Evolutionary conservation across 2,797 vertebrate genomes (phyloP).

Genomic region (Allobates femoralis): DNA sequence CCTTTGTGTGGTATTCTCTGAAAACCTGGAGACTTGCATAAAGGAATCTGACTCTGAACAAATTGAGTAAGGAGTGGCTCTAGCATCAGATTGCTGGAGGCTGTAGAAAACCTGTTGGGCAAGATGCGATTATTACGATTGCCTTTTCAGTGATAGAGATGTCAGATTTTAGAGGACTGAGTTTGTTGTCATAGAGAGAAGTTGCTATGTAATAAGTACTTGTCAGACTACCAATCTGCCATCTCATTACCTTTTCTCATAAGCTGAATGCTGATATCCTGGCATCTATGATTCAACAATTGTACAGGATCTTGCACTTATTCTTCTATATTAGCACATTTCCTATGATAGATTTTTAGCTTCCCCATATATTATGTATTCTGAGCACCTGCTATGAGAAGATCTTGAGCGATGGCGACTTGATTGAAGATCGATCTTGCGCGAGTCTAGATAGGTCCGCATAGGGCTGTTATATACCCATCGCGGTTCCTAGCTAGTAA

Average conservation of each 20-base stretch:
- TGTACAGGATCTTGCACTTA: background rate
- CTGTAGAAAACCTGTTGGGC: slow-evolving; percentile 43
- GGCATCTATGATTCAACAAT: background rate
- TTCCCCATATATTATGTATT: no score
- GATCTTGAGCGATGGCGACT: no score
- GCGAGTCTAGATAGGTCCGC: background rate
- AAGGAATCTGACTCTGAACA: slow-evolving; percentile 33
- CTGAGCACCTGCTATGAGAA: no score
- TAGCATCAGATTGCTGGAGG: slow-evolving; percentile 5
- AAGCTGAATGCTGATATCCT: background rate
- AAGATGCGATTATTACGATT: slow-evolving; percentile 16
- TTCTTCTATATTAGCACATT: background rate
- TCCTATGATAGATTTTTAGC: no score
- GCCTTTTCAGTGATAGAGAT: slow-evolving; percentile 41
- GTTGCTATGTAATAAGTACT: slow-evolving; percentile 24
- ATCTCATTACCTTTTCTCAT: background rate
- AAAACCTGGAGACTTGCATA: background rate
- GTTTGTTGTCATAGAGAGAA: slow-evolving; percentile 16
- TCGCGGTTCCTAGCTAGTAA: no score
- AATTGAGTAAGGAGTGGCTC: slow-evolving; percentile 42
- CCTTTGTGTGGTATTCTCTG: slow-evolving; percentile 6
- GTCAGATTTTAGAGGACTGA: slow-evolving; percentile 23
- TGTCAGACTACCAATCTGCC: background rate
- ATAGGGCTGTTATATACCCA: no score
- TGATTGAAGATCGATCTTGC: no score